Evolutionary conservation across 2,888 invertebrate genomes (phyloP).

Genomic region (Drosophila lutescens): DNA sequence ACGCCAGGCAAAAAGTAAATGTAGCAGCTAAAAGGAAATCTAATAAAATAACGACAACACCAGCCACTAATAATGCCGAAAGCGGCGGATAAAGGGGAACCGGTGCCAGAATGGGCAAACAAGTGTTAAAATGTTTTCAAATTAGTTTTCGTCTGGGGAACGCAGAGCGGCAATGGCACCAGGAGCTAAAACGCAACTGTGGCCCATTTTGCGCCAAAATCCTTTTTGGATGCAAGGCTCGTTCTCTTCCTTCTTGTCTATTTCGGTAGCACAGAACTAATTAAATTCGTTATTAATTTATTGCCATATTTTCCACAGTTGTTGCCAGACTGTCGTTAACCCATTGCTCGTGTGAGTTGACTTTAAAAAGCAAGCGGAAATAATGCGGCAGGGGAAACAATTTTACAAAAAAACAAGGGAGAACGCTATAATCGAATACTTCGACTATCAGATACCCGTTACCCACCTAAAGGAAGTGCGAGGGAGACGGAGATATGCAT

Average conservation of each 20-base stretch:
- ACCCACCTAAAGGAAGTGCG: too few species aligned
- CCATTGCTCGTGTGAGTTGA: conserved; percentile 9
- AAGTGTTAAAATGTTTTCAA: conserved; percentile 79
- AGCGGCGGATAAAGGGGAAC: conserved; percentile 10
- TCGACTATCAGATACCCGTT: too few species aligned
- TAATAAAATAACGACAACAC: conserved; percentile 67
- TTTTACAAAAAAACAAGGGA: too few species aligned
- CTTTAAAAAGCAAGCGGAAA: background rate
- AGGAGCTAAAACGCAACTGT: conserved; percentile 50
- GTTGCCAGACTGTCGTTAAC: conserved; percentile 20
- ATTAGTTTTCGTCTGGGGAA: conserved; percentile 69
- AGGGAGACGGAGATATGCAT: too few species aligned
- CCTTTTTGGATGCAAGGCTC: conserved; percentile 40
- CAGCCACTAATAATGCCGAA: conserved; percentile 42
- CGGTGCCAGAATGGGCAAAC: conserved; percentile 49
- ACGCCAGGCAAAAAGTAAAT: conserved; percentile 64
- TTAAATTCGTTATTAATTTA: conserved; percentile 71
- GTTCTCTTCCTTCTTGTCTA: conserved; percentile 18
- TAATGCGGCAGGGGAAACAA: background rate
- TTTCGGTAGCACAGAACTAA: conserved; percentile 58
- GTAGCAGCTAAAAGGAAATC: conserved; percentile 61
- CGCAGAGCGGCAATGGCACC: conserved; percentile 20
- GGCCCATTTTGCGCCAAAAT: conserved; percentile 39
- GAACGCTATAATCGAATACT: too few species aligned
- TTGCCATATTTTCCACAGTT: conserved; percentile 46